Base-by-base conservation (phyloP, 2,888 invertebrate genomes). In the Eucera pruinosa region DNA sequence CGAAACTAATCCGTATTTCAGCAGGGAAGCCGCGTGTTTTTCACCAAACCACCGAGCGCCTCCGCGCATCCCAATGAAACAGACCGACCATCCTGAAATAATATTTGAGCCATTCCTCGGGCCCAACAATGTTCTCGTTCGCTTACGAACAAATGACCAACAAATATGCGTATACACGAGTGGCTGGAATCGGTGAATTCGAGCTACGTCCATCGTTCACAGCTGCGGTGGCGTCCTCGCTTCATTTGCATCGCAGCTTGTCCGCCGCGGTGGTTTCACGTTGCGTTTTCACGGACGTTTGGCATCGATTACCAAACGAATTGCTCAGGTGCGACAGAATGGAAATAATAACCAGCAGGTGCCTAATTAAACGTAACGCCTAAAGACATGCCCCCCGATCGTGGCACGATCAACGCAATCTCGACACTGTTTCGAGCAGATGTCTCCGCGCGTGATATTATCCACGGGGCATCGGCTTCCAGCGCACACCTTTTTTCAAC, bases 101-200 rank as follows among this genome's bases (percentile, higher is more conserved):
- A 87, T 87, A 87, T 87, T 87, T 87, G 86, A 86, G 73, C 66
- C 48, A 78, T 84, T 78, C 84, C 78, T 78, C 76, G 71, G 11
- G 20, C 50, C 23, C 0, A 11, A 25, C 43, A 61, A 62, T 55
- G n/a, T 62, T 75, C 54, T 72, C 52, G 43, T 50, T 7, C 45
- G 39, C 41, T 39, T 39, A 52, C 55, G 85, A 87, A 87, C 86
- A 87, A 87, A 87, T 87, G 87, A 86, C 75, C 81, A 79, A 87
- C 86, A 87, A 87, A 87, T 87, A 87, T 85, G 80, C 78, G 72
- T 80, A 82, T n/a, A n/a, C n/a, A n/a, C 74, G 64, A 82, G 82
- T 80, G 81, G 70, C 58, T 83, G n/a, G n/a, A n/a, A n/a, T n/a
- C 52, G 52, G 27, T 55, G 55, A 54, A 66, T 72, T 72, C 72